Evolutionary conservation across 2,113 vertebrate species (phyloP).

Genomic region (Odontesthes bonariensis): DNA sequence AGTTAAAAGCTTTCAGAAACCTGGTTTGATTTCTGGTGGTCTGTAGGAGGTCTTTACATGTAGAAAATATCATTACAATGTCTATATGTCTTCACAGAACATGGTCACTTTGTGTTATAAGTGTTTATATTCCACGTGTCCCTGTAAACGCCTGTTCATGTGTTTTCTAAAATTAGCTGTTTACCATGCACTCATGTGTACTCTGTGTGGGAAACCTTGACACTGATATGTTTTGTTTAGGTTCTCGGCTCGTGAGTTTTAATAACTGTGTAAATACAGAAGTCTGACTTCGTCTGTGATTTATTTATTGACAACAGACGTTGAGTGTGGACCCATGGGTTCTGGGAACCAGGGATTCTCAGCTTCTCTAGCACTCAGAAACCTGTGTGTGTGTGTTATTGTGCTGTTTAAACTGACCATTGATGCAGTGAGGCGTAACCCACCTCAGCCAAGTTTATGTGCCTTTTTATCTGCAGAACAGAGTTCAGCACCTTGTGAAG

Average conservation of each 20-base stretch:
- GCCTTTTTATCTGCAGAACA: conserved; percentile 21
- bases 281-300: conserved; percentile 87
- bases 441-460: conserved; percentile 12
- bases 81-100: not conserved
- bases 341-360: conserved; percentile 50
- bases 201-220: conserved; percentile 30
- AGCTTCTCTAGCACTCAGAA: not conserved
- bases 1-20: no score
- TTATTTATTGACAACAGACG: conserved; percentile 88
- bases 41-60: not conserved
- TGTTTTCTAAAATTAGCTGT: conserved; percentile 18
- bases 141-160: not conserved
- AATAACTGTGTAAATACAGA: conserved; percentile 92
- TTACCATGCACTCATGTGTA: conserved; percentile 6
- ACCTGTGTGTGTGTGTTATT: not conserved
- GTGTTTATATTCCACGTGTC: conserved; percentile 1
- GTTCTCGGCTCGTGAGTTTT: conserved; percentile 89
- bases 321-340: conserved; percentile 69
- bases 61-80: not conserved
- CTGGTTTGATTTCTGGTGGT: no score
- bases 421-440: not conserved
- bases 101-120: not conserved
- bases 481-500: conserved; percentile 7
- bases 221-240: conserved; percentile 73
- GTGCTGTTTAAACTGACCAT: conserved; percentile 17